Evolutionary conservation across 92 coral and sea anemone species (phyloP), one percentile per base, ranked within the genome.

Genomic region (Meandrina meandrites): DNA sequence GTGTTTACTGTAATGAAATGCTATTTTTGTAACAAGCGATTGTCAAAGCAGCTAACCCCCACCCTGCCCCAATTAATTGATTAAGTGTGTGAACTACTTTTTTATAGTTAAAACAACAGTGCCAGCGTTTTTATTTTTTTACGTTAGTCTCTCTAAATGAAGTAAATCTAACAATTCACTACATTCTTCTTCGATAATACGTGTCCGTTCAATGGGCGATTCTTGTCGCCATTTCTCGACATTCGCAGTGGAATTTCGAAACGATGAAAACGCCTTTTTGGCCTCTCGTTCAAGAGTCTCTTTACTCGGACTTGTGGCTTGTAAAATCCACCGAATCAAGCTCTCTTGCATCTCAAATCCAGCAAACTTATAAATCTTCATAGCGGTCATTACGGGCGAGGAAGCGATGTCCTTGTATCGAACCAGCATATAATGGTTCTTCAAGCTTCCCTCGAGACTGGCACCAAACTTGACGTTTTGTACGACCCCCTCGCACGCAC

Each of bases 351-450:
- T 81, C 42, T 87, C 88, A 79, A 90, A 90, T 16, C 88, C 93
- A 66, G 90, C 93, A 71, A 90, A 90, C 48, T 87, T 83, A 27
- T 90, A 90, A 76, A 90, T 88, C 19, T 90, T 84, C 57, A 69
- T 84, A 12, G 91, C 88, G 7, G 84, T 90, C 45, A 82, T 57
- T 13, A 90, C 85, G 1, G 93, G 93, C 2, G 69, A 62, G 4
- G 71, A 78, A 22, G 93, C 93, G 42, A 90, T 56, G 71, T 87
- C 90, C 37, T 81, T 82, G 82, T 90, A 90, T 17, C 67, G 88
- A 57, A 90, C 74, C 27, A 87, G 37, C 79, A 70, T 90, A 32
- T 86, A 88, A 24, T 57, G 56, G 21, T 71, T 24, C 21, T 88
- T 88, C 7, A 81, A 60, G 21, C 51, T 42, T 12, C 74, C 84